A percentile compares a stretch with the other conserved stretches of the same genome.
phyloP scores from a whole-genome alignment of 2,888 invertebrate genomes.

The Eupithecia exiguata region DNA sequence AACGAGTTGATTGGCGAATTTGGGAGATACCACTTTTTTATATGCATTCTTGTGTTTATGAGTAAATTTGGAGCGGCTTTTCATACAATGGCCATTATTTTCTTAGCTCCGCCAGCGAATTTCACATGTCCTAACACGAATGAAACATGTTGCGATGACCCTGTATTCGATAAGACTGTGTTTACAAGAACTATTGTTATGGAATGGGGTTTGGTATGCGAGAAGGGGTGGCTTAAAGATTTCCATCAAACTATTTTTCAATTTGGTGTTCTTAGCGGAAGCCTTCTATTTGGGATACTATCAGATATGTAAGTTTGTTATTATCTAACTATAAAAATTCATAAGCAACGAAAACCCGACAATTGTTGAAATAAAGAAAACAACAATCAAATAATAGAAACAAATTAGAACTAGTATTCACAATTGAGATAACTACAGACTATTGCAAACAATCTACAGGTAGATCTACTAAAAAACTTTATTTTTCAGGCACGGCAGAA shows the following conservation, averaged over 20 bases:
- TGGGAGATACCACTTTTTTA: slow-evolving; percentile 79
- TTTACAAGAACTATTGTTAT: slow-evolving; percentile 88
- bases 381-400: background rate
- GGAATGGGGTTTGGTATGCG: slow-evolving; percentile 90
- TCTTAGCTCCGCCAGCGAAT: slow-evolving; percentile 74
- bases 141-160: slow-evolving; percentile 76
- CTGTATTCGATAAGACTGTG: slow-evolving; percentile 84
- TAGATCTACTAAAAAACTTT: background rate
- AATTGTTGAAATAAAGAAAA: background rate
- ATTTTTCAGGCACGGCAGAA: slow-evolving; percentile 87
- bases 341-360: background rate
- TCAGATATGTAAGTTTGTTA: slow-evolving; percentile 86
- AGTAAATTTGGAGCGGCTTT: slow-evolving; percentile 80
- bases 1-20: slow-evolving; percentile 74
- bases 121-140: slow-evolving; percentile 50
- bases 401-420: background rate
- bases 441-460: background rate
- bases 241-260: slow-evolving; percentile 89
- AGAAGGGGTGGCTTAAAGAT: slow-evolving; percentile 85
- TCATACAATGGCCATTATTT: slow-evolving; percentile 80
- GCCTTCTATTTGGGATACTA: slow-evolving; percentile 87
- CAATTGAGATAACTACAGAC: background rate
- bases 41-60: slow-evolving; percentile 70
- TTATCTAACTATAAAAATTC: background rate
- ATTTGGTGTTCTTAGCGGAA: slow-evolving; percentile 88